Conservation (phyloP, 1,140 invertebrate species). For the Elysia chlorotica region DNA sequence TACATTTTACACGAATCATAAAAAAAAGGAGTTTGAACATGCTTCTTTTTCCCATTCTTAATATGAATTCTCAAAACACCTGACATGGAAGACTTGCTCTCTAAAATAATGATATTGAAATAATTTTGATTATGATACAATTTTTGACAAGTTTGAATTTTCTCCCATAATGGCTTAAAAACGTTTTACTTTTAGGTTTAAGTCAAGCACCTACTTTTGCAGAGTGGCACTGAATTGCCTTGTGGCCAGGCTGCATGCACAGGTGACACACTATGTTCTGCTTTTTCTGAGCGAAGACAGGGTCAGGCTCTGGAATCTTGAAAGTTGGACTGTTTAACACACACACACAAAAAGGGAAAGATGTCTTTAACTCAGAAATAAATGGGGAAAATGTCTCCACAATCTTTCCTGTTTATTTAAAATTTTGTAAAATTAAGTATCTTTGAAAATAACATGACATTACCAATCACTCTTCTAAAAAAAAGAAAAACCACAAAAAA, state of each 20-base stretch:
- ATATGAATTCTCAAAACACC: neutral
- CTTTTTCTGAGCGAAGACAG: conserved; percentile 75
- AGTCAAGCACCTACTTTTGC: neutral
- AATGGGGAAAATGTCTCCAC: too few relatives aligned
- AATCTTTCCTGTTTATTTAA: too few relatives aligned
- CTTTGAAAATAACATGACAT: too few relatives aligned
- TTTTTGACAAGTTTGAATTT: neutral
- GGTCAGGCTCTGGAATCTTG: conserved; percentile 87
- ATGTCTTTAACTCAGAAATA: too few relatives aligned
- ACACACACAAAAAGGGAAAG: too few relatives aligned
- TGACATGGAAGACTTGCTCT: neutral
- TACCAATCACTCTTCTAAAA: too few relatives aligned
- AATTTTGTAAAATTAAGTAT: too few relatives aligned
- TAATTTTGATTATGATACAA: neutral
- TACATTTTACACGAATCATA: too few relatives aligned
- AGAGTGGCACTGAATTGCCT: conserved; percentile 80
- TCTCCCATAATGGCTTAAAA: neutral
- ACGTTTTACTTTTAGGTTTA: neutral
- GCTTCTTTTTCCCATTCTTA: too few relatives aligned
- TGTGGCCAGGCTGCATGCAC: conserved; percentile 95
- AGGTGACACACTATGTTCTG: conserved; percentile 88
- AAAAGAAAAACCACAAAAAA: conserved; percentile 30
- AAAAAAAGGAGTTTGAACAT: too few relatives aligned
- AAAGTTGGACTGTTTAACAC: conserved; percentile 89
- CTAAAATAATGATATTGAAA: neutral